Evolutionary conservation across 2,797 vertebrate species (phyloP).

Genomic region (Cuculus canorus): DNA sequence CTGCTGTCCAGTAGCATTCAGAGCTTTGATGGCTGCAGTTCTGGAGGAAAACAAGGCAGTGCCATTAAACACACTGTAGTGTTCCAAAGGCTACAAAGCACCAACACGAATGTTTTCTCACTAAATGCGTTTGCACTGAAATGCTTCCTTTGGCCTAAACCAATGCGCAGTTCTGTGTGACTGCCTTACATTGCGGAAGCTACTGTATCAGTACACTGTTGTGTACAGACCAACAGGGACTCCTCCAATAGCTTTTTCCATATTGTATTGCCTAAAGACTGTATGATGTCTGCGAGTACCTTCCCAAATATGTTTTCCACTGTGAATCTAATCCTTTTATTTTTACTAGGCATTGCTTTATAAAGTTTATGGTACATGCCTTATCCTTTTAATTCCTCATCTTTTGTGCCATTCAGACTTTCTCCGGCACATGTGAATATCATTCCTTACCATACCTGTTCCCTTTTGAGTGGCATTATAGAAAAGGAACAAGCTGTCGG

Average conservation of each 20-base stretch:
- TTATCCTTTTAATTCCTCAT: neutral
- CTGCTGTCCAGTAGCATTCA: slow-evolving; percentile 87
- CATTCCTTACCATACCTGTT: rapidly evolving
- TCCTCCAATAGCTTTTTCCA: neutral
- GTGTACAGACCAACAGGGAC: neutral
- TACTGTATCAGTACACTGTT: neutral
- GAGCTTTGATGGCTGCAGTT: slow-evolving; percentile 85
- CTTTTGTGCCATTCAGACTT: neutral
- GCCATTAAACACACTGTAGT: neutral
- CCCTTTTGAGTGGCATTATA: neutral
- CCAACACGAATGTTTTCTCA: neutral
- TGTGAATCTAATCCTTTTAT: neutral
- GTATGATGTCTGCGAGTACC: rapidly evolving
- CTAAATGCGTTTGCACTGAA: neutral
- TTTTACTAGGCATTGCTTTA: neutral
- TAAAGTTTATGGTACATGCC: neutral
- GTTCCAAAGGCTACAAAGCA: neutral
- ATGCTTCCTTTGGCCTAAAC: neutral
- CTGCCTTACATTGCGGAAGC: neutral
- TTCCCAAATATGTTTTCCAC: neutral
- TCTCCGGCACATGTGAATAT: neutral
- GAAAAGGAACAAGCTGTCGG: neutral
- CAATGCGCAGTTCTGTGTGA: neutral
- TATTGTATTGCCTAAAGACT: neutral
- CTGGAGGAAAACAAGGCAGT: slow-evolving; percentile 69